phyloP scores from a whole-genome alignment of 2,797 vertebrate species.

The Manis crassicaudata region DNA sequence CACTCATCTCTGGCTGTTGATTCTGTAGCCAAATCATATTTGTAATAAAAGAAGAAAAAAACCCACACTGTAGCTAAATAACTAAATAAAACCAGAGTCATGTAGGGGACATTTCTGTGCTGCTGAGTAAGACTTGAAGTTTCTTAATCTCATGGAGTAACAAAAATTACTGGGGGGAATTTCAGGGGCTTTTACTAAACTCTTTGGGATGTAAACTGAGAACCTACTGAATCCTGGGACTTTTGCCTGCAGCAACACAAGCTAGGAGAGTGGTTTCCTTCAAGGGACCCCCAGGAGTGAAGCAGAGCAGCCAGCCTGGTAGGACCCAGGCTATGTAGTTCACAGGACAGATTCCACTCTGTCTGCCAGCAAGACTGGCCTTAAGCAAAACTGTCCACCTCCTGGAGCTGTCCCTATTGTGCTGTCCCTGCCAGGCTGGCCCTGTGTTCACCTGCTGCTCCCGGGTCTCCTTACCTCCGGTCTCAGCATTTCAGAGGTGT shows the following conservation, averaged over 20 bases:
- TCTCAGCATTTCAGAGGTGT: rapidly evolving
- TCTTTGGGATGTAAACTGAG: neutral
- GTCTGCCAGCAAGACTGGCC: neutral
- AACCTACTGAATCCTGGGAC: neutral
- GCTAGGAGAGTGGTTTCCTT: neutral
- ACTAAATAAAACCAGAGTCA: neutral
- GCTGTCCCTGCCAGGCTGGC: neutral
- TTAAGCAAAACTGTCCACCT: rapidly evolving
- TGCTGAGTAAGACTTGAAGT: neutral
- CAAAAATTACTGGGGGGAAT: neutral
- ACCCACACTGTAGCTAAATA: neutral
- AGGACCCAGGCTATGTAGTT: neutral
- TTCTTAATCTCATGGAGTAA: neutral
- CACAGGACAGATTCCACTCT: rapidly evolving
- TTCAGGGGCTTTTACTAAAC: neutral
- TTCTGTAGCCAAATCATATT: neutral
- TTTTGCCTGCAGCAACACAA: neutral
- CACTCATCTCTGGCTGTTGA: neutral
- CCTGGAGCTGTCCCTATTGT: rapidly evolving
- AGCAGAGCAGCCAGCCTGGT: neutral
- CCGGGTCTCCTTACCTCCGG: neutral
- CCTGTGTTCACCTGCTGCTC: neutral
- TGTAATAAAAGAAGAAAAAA: neutral
- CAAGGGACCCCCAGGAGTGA: neutral
- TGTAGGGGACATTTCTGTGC: neutral